Evolutionary conservation across 1,140 invertebrate species (phyloP).

Genomic region (Heliconius hewitsoni): DNA sequence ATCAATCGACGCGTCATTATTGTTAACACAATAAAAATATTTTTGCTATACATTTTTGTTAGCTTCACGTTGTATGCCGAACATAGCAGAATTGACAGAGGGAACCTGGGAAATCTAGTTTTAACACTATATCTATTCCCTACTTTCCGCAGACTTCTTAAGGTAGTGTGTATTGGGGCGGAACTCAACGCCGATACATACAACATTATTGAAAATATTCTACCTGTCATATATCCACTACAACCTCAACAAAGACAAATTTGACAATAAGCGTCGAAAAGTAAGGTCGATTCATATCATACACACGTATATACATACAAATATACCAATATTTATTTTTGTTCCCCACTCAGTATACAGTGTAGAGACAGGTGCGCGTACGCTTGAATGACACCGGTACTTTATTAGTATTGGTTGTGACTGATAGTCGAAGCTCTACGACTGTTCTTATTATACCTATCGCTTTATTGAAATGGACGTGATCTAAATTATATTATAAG

Average conservation of each 20-base stretch:
- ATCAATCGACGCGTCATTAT: too few relatives aligned
- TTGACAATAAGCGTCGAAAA: constrained; percentile 58
- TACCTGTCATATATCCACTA: constrained; percentile 43
- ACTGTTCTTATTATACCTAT: background rate
- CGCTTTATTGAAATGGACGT: constrained; percentile 11
- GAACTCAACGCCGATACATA: too few relatives aligned
- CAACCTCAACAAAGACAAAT: constrained; percentile 33
- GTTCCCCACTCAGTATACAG: constrained; percentile 23
- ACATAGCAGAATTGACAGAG: too few relatives aligned
- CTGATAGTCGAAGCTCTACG: constrained; percentile 2
- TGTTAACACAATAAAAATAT: too few relatives aligned
- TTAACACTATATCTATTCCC: too few relatives aligned
- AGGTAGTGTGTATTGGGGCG: too few relatives aligned
- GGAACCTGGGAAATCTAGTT: too few relatives aligned
- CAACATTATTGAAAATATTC: background rate
- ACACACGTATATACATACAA: background rate
- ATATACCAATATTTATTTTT: constrained; percentile 50
- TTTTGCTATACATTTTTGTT: too few relatives aligned
- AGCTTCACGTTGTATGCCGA: too few relatives aligned
- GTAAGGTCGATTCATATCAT: constrained; percentile 46
- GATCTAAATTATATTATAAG: background rate
- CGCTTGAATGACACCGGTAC: constrained; percentile 32
- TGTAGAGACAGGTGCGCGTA: constrained; percentile 41
- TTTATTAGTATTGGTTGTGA: constrained; percentile 18
- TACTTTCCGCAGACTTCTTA: too few relatives aligned